Evolutionary conservation across 2,113 vertebrate genomes (phyloP), one percentile per base, ranked within the genome.

Genomic region (Harpagus bidentatus): DNA sequence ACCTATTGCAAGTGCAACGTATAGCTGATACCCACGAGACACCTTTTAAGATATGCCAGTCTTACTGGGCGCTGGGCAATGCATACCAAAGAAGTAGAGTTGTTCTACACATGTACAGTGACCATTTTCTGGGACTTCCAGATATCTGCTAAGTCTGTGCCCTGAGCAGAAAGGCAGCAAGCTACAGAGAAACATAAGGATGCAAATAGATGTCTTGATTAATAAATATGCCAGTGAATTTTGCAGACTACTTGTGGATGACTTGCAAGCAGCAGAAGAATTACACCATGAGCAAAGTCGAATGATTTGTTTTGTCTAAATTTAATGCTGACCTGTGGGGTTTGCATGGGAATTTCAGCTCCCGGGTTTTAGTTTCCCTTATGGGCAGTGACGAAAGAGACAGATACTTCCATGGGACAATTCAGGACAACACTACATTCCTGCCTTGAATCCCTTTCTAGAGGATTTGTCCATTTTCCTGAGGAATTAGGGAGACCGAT

Each of bases 21-120:
- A 12, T 23, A 36, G 22, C 86, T 83, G 63, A 52, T 52, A 42
- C 3, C 32, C 52, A 29, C 0, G 0, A 78, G 83, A 12, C 12
- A 40, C 3, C 5, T 55, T 76, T 82, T 47, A 32, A 58, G 42
- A 45, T 18, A 50, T 10, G 5, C 13, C 36, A 67, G 55, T 50
- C 38, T 71, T 63, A 56, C 13, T 70, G 71, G 3, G 1, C 10
- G 3, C 6, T 56, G 36, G 34, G 13, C 59, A 87, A 31, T 10
- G 36, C 29, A 10, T 16, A 45, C 15, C 29, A 72, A 45, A 66
- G 36, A n/a, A 38, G n/a, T 32, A 25, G 20, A 66, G 40, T 17
- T 61, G 26, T 69, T 73, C 23, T 48, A 56, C 34, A 13, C 34
- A 53, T 0, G 0, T 20, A 28, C 8, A 36, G 50, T 34, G n/a